Conservation (phyloP, 1,140 invertebrate genomes). For the Stegodyphus mimosarum region DNA sequence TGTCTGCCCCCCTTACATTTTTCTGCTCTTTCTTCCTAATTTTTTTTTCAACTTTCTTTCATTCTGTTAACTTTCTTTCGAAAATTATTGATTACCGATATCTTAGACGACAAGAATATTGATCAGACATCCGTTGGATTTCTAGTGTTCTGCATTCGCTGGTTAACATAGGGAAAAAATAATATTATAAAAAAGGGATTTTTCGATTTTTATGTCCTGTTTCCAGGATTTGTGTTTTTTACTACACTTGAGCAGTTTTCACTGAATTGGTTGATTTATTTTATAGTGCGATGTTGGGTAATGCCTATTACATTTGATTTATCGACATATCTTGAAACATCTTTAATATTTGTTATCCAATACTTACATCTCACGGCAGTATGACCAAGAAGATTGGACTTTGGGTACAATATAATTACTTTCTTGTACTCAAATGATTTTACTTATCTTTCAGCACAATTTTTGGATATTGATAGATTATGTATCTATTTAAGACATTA, state of each 20-base stretch:
- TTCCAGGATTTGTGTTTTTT: slow-evolving; percentile 21
- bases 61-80: slow-evolving; percentile 19
- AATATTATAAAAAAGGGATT: too few relatives aligned
- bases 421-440: too few relatives aligned
- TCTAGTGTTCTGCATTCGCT: not conserved
- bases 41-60: slow-evolving; percentile 23
- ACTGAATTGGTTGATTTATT: slow-evolving; percentile 16
- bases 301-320: too few relatives aligned
- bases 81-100: slow-evolving; percentile 53
- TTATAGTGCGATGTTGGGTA: not conserved
- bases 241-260: slow-evolving; percentile 13
- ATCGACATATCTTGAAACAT: too few relatives aligned
- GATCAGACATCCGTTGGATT: slow-evolving; percentile 33
- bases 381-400: too few relatives aligned
- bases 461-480: too few relatives aligned
- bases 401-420: too few relatives aligned
- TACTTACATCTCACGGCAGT: too few relatives aligned
- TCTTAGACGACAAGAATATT: slow-evolving; percentile 38
- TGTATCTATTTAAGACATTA: too few relatives aligned
- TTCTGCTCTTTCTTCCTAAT: not conserved
- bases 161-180: too few relatives aligned
- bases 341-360: too few relatives aligned
- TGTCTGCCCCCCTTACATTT: slow-evolving; percentile 29
- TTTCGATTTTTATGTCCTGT: slow-evolving; percentile 42
- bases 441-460: too few relatives aligned